Evolutionary conservation across 2,797 vertebrate species (phyloP).

Genomic region (Pangasius djambal): DNA sequence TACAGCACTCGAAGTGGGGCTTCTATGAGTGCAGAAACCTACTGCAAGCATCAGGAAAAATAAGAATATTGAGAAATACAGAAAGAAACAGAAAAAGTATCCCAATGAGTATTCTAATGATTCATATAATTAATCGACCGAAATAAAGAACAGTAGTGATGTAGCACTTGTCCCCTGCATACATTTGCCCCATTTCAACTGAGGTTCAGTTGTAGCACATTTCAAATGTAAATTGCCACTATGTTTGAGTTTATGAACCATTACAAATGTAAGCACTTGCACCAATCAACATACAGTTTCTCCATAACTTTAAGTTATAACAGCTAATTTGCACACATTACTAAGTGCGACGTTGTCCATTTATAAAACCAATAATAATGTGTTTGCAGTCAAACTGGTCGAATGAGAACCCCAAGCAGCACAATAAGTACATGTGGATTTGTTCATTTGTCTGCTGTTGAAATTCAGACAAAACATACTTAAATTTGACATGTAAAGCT

Average conservation of each 20-base stretch:
- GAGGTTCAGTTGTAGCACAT: not conserved
- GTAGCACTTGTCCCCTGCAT: not conserved
- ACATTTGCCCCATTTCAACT: not conserved
- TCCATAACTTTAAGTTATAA: not conserved
- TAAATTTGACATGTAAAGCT: not conserved
- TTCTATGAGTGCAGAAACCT: constrained; percentile 3
- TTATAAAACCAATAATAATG: not conserved
- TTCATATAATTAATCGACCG: not conserved
- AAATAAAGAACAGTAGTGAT: not conserved
- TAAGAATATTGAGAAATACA: not conserved
- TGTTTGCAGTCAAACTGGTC: not conserved
- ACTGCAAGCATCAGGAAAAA: not conserved
- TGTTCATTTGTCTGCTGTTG: not conserved
- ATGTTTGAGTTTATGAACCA: not conserved
- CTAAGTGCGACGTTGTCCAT: not conserved
- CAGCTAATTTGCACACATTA: not conserved
- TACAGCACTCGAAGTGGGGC: constrained; percentile 13
- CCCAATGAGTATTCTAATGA: not conserved
- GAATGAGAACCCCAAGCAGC: not conserved
- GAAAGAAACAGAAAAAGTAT: not conserved
- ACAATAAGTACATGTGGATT: not conserved
- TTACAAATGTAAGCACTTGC: not conserved
- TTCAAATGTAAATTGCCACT: not conserved
- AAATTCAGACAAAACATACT: not conserved
- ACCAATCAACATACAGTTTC: not conserved